Evolutionary conservation across 2,113 vertebrate species (phyloP), one percentile per base, ranked within the genome.

Genomic region (Ivindomyrus marchei): DNA sequence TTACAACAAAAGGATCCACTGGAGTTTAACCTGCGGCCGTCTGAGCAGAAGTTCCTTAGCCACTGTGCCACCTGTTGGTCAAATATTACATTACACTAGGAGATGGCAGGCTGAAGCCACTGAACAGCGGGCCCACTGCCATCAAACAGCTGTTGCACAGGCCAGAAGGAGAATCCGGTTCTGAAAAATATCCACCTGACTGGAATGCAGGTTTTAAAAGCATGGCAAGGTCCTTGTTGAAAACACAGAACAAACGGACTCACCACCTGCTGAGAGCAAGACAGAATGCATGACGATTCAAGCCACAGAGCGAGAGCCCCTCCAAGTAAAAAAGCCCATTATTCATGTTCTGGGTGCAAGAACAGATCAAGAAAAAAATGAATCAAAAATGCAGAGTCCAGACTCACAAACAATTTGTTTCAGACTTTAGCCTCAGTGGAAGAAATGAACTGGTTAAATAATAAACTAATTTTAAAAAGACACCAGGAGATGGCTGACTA

Each of bases 401-500:
- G 87, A 84, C 89, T 91, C 85, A 92, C 83, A 39, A 87, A 89
- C 92, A 7, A 83, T 89, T 91, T 88, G 49, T 89, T 92, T 91
- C 47, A 31, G 10, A 86, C 21, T 50, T 86, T 17, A 27, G n/a
- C 85, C 36, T 21, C 85, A 86, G 21, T 86, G n/a, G 47, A 13
- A n/a, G 21, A 50, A 46, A 31, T 52, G 6, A 39, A 77, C 70
- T 8, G 56, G 56, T 58, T 58, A 24, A 58, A 21, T 77, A 39
- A 77, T 47, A 11, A 85, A 85, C 13, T 77, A 19, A 17, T 19
- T 39, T 19, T 19, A 77, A 39, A 77, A 77, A 39, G n/a, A 77
- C 4, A 15, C 9, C 15, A 13, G 70, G 36, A 39, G 70, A 15
- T 39, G 10, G 4, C 31, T 36, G 70, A 74, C 31, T 77, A 9